Conservation (phyloP, 2,113 vertebrate genomes). For the Parus major region DNA sequence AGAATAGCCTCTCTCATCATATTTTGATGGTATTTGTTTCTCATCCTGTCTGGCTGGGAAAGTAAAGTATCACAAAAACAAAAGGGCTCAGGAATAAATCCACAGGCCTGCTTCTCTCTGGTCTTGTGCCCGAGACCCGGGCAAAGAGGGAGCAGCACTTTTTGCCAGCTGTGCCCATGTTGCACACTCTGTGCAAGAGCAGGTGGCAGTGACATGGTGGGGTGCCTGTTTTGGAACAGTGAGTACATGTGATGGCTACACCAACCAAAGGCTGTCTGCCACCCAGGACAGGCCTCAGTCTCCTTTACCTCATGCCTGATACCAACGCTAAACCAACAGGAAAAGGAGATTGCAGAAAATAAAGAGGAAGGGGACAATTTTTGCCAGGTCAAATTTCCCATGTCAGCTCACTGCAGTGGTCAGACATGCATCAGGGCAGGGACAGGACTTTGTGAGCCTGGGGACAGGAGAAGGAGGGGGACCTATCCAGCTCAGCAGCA, state of each 20-base stretch:
- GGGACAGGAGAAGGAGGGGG: not conserved
- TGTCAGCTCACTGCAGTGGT: accelerated
- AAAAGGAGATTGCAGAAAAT: not conserved
- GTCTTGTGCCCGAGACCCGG: not conserved
- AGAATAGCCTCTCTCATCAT: slow-evolving; percentile 46
- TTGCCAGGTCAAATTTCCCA: not conserved
- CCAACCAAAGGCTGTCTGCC: not conserved
- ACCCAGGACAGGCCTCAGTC: not conserved
- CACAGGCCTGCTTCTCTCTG: not conserved
- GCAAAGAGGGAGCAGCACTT: accelerated
- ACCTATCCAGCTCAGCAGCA: not conserved
- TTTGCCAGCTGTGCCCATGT: not conserved
- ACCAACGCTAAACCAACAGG: accelerated
- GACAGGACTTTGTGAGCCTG: not conserved
- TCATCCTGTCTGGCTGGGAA: slow-evolving; percentile 62
- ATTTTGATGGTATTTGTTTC: slow-evolving; percentile 58
- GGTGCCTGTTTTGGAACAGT: not conserved
- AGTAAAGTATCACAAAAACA: slow-evolving; percentile 23
- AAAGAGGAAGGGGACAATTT: not conserved
- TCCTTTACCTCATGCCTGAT: not conserved
- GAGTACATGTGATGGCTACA: accelerated
- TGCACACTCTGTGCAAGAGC: accelerated
- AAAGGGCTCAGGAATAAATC: slow-evolving; percentile 39
- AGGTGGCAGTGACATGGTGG: accelerated
- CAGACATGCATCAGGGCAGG: not conserved